A percentile compares a stretch with the other conserved stretches of the same genome.
Evolutionary conservation across 2,113 vertebrate genomes (phyloP).

Genomic region (Notothenia rossii): DNA sequence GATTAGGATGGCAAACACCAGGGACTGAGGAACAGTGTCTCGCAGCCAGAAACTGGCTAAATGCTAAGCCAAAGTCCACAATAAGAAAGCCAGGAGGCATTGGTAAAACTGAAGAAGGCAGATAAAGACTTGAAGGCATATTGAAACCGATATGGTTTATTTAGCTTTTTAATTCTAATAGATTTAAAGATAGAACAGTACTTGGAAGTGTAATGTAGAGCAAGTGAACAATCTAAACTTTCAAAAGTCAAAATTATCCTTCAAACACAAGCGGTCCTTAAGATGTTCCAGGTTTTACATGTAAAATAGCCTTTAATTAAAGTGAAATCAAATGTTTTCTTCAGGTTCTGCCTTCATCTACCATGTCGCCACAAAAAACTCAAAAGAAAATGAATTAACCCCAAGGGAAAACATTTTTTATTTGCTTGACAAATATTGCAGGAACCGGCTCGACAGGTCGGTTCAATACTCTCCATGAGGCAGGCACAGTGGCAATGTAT

Average conservation of each 20-base stretch:
- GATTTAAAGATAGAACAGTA: background rate
- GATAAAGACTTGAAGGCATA: slow-evolving; percentile 32
- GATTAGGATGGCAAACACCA: slow-evolving; percentile 84
- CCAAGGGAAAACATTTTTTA: background rate
- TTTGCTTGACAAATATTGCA: background rate
- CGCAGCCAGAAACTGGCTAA: slow-evolving; percentile 61
- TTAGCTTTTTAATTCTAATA: slow-evolving; percentile 15
- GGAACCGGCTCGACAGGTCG: background rate
- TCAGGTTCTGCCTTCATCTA: background rate
- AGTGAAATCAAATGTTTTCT: background rate
- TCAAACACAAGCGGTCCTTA: too few species aligned
- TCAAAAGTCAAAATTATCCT: background rate
- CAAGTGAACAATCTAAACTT: background rate
- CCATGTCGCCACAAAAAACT: background rate
- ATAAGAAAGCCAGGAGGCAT: slow-evolving; percentile 41
- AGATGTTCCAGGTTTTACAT: too few species aligned
- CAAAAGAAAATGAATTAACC: background rate
- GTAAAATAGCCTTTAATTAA: background rate
- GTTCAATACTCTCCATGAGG: background rate
- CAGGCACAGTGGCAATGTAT: background rate
- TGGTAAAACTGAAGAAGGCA: slow-evolving; percentile 26
- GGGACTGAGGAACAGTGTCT: slow-evolving; percentile 63
- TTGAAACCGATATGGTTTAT: slow-evolving; percentile 28
- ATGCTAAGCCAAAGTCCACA: slow-evolving; percentile 53
- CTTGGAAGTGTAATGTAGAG: background rate